Base-by-base conservation (phyloP, 2,113 vertebrate species). In the Formicarius rufipectus region DNA sequence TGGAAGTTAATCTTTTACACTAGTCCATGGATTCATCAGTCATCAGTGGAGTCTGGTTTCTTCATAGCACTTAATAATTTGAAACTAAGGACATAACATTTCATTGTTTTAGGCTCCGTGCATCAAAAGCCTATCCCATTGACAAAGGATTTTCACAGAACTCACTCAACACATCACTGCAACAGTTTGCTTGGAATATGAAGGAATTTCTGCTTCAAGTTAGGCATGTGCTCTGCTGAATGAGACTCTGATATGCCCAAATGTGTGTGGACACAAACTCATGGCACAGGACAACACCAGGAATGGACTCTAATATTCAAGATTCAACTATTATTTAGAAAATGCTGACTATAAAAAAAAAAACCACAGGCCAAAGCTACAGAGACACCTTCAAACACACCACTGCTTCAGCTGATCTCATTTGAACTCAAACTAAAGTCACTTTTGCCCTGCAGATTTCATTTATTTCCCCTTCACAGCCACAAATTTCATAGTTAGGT, bases 21-120 rank as follows among this genome's bases (percentile, higher is more conserved):
- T 68, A 90, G 49, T 56, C 83, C 77, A 39, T 33, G 64, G 62
- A 85, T 63, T 87, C 95, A 95, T 90, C 83, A 90, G 69, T 75
- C 56, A 94, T 81, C 14, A 3, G 30, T 21, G 50, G 74, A 74
- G 68, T 56, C 80, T 55, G 18, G 47, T 71, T 95, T 88, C 78
- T 37, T 44, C 80, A 82, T 37, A 86, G 64, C 53, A 75, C 35
- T 91, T 87, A 67, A 73, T 87, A 35, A 87, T 53, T 83, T 74
- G 50, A 93, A 89, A 80, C 87, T 52, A 83, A 73, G 75, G 85
- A 90, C 66, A 64, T n/a, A 80, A 90, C 21, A 18, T 75, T 92
- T 71, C 31, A 58, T 35, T 76, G 42, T 11, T 91, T 80, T 55
- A 88, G 85, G 60, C 24, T 84, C 25, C 40, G 42, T 7, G 52